These are phyloP conservation scores for Phrynosoma platyrhinos DNA, from an alignment of 2,113 vertebrate species.

Conservation along the genomic window DNA sequence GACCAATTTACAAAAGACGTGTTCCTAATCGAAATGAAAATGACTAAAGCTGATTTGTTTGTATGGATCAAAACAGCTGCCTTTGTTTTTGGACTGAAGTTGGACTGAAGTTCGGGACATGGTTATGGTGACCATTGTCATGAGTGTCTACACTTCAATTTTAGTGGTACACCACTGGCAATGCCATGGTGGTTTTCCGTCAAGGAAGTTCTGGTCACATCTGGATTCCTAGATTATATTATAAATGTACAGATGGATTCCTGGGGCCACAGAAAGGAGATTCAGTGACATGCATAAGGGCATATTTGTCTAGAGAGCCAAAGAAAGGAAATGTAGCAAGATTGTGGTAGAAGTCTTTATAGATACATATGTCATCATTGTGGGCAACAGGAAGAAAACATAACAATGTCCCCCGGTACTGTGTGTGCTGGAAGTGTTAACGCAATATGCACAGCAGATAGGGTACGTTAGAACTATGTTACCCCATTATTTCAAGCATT, in stretches of 20 bases:
- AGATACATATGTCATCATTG: background rate
- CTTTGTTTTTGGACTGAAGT: background rate
- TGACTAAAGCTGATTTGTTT: background rate
- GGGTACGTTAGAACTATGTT: background rate
- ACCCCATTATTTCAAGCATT: background rate
- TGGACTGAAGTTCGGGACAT: too few relatives aligned
- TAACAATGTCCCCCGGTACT: background rate
- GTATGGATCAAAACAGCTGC: background rate
- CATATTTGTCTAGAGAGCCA: conserved; percentile 17
- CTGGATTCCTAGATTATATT: conserved; percentile 1
- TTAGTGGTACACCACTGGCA: background rate
- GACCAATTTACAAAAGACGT: too few relatives aligned
- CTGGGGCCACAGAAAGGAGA: background rate
- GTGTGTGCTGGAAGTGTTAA: background rate
- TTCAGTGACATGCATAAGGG: background rate
- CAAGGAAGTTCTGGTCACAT: background rate
- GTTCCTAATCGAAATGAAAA: too few relatives aligned
- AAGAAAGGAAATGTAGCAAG: conserved; percentile 22
- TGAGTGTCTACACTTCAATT: background rate
- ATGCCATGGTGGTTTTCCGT: background rate
- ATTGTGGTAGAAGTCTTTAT: conserved; percentile 11
- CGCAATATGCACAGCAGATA: too few relatives aligned
- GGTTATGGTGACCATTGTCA: background rate
- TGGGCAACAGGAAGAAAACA: background rate
- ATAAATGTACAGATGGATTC: background rate